Evolutionary conservation across 1,140 invertebrate species (phyloP).

Genomic region (Ridgeia piscesae): DNA sequence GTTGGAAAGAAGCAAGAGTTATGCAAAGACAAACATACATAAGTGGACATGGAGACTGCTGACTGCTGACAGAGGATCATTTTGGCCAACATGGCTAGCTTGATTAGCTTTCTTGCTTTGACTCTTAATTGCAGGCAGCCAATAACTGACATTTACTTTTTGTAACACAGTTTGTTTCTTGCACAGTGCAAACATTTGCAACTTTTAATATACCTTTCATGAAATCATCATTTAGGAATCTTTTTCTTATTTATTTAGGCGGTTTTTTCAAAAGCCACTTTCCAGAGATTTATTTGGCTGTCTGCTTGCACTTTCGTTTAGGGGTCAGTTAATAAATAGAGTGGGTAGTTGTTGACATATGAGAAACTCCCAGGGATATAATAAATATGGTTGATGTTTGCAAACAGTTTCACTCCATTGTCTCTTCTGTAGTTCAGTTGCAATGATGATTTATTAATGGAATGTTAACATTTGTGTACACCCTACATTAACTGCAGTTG

Average conservation of each 20-base stretch:
- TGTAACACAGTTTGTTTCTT: not conserved
- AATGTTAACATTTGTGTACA: not conserved
- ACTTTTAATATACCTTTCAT: not conserved
- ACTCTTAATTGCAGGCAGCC: not conserved
- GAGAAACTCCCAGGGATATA: not conserved
- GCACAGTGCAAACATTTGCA: not conserved
- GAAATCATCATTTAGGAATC: not conserved
- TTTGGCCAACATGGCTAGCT: not conserved
- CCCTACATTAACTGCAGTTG: not conserved
- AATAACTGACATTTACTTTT: not conserved
- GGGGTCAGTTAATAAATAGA: not conserved
- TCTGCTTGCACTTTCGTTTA: not conserved
- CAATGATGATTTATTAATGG: not conserved
- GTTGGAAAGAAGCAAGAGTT: not conserved
- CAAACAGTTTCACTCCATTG: not conserved
- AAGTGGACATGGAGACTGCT: not conserved
- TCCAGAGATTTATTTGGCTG: not conserved
- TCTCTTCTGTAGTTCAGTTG: not conserved
- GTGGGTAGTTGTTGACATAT: not conserved
- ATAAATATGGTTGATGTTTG: not conserved
- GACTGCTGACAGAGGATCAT: too few relatives aligned
- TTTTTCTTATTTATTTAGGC: not conserved
- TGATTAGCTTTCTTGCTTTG: not conserved
- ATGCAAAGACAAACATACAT: not conserved
- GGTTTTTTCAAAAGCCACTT: not conserved